These are phyloP conservation scores for Brachionus koreanus DNA, from an alignment of 1,140 invertebrate genomes.

Conservation along the genomic window DNA sequence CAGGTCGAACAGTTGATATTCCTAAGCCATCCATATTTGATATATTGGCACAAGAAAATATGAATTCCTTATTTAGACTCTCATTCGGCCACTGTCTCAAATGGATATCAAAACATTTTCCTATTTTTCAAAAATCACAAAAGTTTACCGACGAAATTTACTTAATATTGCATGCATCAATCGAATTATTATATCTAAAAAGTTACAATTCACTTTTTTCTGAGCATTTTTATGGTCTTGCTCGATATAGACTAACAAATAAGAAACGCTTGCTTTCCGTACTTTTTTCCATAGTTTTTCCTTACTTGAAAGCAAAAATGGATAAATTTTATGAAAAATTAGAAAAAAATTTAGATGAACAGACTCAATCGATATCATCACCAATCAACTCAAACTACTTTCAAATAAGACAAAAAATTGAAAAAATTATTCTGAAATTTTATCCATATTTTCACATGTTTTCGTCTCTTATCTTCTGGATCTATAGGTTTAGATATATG, in stretches of 20 bases:
- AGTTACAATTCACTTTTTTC: neutral
- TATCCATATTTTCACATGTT: conserved; percentile 36
- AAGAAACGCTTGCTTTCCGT: conserved; percentile 14
- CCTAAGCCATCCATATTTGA: conserved; percentile 15
- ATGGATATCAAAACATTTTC: neutral
- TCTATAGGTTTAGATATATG: conserved; percentile 30
- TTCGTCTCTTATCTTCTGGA: conserved; percentile 4
- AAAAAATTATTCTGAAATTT: conserved; percentile 18
- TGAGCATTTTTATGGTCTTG: conserved; percentile 28
- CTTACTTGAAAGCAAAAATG: conserved; percentile 37
- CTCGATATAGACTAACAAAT: neutral
- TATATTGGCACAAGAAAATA: conserved; percentile 35
- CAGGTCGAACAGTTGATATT: neutral
- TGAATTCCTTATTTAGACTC: conserved; percentile 25
- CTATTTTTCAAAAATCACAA: neutral
- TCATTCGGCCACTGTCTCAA: conserved; percentile 10
- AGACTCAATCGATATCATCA: neutral
- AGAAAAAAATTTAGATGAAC: neutral
- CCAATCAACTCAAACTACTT: neutral
- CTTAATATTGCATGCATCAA: conserved; percentile 1
- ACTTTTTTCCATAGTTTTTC: neutral
- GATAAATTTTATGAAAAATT: conserved; percentile 20
- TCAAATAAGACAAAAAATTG: neutral
- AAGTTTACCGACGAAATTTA: conserved; percentile 6
- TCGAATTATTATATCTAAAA: conserved; percentile 29